Evolutionary conservation across 2,888 invertebrate genomes (phyloP), one percentile per base, ranked within the genome.

Genomic region (Caenorhabditis japonica): DNA sequence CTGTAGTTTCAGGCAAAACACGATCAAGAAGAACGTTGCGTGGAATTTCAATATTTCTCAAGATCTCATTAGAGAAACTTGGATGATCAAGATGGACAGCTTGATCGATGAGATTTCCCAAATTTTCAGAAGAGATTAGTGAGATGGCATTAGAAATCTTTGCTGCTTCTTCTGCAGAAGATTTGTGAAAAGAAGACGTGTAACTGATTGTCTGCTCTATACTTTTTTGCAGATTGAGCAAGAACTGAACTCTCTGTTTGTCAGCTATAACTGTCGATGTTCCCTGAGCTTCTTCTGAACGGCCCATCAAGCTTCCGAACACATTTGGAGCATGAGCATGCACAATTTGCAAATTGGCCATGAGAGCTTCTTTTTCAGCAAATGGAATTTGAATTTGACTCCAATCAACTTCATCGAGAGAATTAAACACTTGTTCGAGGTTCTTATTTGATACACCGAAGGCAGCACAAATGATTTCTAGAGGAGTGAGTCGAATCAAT

Each of bases 401-500:
- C 70, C 70, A 70, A 19, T 60, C 25, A 7, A 51, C 21, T 25
- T 39, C 23, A 15, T 70, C 49, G 1, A 70, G 23, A 19, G 49
- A 36, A 12, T 23, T 34, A 47, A 69, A 60, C 2, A 53, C 41
- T 41, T 69, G 17, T 23, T 59, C 34, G 17, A 69, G 15, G 25
- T 46, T 17, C 25, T 59, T 30, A 19, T 53, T 53, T 4, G 69
- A 60, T 2, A 69, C 30, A 19, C 47, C 60, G 15, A 69, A 69
- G 4, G 69, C 69, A 4, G 59, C 59, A 41, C 52, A 41, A 15
- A 69, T 23, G 41, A 69, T 53, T 17, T 60, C 53, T 25, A 53
- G 44, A 12, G 59, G 59, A 25, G 56, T 66, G 36, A 66, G 19
- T 36, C 41, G 52, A 27, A 53, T 53, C 13, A 47, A 53, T 15